Evolutionary conservation across 2,797 vertebrate species (phyloP).

Genomic region (Iguana delicatissima): DNA sequence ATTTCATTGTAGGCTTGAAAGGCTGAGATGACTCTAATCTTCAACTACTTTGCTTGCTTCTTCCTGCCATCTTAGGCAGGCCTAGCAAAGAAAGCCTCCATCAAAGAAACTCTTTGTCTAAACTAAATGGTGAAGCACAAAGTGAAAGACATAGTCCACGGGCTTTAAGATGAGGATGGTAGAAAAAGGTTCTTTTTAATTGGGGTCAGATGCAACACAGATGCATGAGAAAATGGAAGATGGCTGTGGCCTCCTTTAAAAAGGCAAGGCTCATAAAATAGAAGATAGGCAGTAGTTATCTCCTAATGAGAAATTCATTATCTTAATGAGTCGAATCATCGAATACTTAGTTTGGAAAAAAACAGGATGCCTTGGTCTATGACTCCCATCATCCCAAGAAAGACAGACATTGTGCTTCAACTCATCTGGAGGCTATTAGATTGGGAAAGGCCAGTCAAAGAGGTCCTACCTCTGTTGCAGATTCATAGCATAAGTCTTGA

Average conservation of each 20-base stretch:
- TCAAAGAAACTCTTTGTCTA: not conserved
- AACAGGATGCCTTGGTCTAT: not conserved
- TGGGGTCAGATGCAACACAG: not conserved
- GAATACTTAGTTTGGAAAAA: not conserved
- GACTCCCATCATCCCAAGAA: not conserved
- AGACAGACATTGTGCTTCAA: not conserved
- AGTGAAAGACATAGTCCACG: not conserved
- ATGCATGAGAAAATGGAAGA: not conserved
- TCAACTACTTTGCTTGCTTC: not conserved
- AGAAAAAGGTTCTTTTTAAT: not conserved
- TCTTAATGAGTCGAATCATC: too few species aligned
- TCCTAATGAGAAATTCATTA: not conserved
- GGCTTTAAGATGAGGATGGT: not conserved
- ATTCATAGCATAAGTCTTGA: not conserved
- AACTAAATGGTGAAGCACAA: not conserved
- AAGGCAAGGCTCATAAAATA: not conserved
- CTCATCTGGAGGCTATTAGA: not conserved
- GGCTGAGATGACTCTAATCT: not conserved
- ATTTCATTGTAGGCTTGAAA: conserved; percentile 9
- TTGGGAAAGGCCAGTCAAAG: not conserved
- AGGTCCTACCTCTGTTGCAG: not conserved
- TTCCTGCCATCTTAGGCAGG: not conserved
- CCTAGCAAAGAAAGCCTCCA: not conserved
- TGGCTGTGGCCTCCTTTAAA: not conserved
- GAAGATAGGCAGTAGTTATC: too few species aligned